Conservation (phyloP, 2,797 vertebrate genomes). For the Cuniculus paca region DNA sequence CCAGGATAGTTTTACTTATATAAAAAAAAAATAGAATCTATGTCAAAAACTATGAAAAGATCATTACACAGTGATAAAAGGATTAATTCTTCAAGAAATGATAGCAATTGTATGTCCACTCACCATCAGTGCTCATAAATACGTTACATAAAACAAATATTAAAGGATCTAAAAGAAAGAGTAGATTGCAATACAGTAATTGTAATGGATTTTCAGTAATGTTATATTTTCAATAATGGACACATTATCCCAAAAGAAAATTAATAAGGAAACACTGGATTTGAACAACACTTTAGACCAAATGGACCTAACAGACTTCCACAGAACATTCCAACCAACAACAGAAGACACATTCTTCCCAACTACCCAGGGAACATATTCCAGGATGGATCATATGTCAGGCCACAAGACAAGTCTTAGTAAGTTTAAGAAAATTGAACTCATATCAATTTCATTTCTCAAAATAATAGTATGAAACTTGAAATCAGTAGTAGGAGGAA, state of each 20-base stretch:
- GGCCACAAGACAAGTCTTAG: background rate
- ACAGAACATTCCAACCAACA: background rate
- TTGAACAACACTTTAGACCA: background rate
- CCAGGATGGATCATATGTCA: background rate
- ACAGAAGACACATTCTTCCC: background rate
- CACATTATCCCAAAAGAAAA: background rate
- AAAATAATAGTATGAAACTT: background rate
- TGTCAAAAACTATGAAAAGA: background rate
- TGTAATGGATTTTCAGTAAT: background rate
- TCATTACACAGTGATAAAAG: background rate
- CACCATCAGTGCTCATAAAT: background rate
- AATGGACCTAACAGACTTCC: background rate
- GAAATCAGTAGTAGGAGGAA: background rate
- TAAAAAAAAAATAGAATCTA: background rate
- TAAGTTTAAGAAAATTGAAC: background rate
- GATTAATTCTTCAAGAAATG: background rate
- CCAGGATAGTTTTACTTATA: background rate
- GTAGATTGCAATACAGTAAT: background rate
- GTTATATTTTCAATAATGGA: background rate
- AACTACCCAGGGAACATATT: background rate
- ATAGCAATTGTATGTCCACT: background rate
- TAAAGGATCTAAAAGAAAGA: background rate
- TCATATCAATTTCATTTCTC: background rate
- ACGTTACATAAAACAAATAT: background rate
- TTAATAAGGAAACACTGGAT: background rate